phyloP scores from a whole-genome alignment of 2,888 invertebrate species.

The Nomada ruficornis region DNA sequence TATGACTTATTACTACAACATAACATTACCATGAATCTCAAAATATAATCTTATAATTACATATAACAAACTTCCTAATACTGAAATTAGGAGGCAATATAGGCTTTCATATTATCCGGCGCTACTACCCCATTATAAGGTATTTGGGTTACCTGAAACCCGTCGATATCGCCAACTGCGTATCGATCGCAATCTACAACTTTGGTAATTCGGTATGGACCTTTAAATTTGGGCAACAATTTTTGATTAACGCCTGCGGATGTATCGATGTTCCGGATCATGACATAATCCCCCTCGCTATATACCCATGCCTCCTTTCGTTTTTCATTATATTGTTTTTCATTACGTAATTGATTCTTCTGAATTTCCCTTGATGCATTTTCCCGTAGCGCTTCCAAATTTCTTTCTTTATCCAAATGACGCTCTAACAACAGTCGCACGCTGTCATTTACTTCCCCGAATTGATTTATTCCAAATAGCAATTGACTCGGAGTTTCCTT shows the following conservation, averaged over 20 bases:
- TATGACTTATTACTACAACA: no score
- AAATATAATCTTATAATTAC: background rate
- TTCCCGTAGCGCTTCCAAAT: background rate
- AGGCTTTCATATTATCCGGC: constrained; percentile 4
- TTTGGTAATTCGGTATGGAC: background rate
- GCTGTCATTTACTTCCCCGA: background rate
- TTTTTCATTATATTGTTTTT: constrained; percentile 1
- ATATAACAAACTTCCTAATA: background rate
- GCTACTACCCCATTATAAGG: constrained; percentile 1
- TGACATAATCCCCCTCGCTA: background rate
- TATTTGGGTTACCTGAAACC: constrained; percentile 17
- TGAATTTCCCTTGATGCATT: background rate
- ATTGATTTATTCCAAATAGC: constrained; percentile 2
- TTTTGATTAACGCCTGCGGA: constrained; percentile 3
- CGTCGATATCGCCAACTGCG: constrained; percentile 9
- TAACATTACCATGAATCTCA: background rate
- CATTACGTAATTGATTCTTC: background rate
- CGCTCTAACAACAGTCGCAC: background rate
- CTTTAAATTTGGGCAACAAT: background rate
- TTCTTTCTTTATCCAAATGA: background rate
- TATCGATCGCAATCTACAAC: constrained; percentile 2
- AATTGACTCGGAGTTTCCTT: constrained; percentile 2
- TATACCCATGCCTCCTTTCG: background rate
- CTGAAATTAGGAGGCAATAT: background rate
- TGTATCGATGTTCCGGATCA: background rate